Evolutionary conservation across 2,888 invertebrate species (phyloP).

Genomic region (Mimumesa dahlbomi): DNA sequence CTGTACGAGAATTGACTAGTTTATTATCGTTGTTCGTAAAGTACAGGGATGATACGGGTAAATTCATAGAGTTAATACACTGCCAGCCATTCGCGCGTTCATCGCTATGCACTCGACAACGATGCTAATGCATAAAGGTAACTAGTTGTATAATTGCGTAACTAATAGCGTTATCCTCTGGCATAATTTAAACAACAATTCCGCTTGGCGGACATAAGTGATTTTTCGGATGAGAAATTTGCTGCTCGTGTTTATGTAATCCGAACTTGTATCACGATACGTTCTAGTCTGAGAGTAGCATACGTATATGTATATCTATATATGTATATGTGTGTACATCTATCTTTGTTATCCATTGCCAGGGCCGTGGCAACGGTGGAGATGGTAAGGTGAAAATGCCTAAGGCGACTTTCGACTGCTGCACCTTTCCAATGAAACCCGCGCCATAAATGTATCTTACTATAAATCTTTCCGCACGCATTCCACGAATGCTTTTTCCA

Average conservation of each 20-base stretch:
- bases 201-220: too few relatives aligned
- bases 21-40: neutral
- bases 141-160: too few relatives aligned
- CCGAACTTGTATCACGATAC: too few relatives aligned
- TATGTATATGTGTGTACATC: too few relatives aligned
- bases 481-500: conserved; percentile 15
- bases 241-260: too few relatives aligned
- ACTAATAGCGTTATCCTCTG: too few relatives aligned
- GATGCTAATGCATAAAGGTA: too few relatives aligned
- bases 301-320: too few relatives aligned
- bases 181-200: neutral
- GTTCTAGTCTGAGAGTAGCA: too few relatives aligned
- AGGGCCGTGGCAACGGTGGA: conserved; percentile 1
- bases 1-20: too few relatives aligned
- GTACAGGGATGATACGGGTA: conserved; percentile 5
- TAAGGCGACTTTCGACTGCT: neutral
- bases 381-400: conserved; percentile 1
- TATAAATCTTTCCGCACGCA: conserved; percentile 15
- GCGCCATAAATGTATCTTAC: conserved; percentile 15
- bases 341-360: conserved; percentile 15
- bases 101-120: conserved; percentile 19
- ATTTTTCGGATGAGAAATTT: too few relatives aligned
- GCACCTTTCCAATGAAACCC: conserved; percentile 5
- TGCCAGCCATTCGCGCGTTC: conserved; percentile 37
- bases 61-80: conserved; percentile 20